Evolutionary conservation across 2,888 invertebrate genomes (phyloP), one percentile per base, ranked within the genome.

Genomic region (Leptinotarsa peninsularis): DNA sequence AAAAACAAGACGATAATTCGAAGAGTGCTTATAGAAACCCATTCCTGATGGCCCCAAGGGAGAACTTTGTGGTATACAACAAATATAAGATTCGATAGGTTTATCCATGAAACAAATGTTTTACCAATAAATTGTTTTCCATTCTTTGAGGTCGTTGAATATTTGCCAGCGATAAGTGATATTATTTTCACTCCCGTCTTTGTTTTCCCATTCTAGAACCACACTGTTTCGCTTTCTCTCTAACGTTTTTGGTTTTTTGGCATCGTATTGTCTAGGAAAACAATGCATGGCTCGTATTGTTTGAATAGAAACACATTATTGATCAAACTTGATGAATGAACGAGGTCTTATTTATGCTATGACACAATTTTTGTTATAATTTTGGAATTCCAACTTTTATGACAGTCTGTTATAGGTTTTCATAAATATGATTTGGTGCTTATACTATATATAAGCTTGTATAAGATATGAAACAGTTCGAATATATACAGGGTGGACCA

Each of bases 101-200:
- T 7, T 33, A 33, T 33, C 33, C 21, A 14, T 18, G 49, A 58
- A 27, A 17, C 50, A 23, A 68, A 49, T 69, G 10, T 4, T n/a
- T 78, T 81, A 85, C 86, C 84, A 82, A 72, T 85, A 86, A 33
- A 84, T 70, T 13, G 81, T 80, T 76, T 77, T 80, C 86, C 86
- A 86, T 60, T 83, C 81, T 67, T 82, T 81, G 18, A 82, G 70
- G n/a, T 79, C 76, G 66, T 81, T 79, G 66, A 80, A 76, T 33
- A 85, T 81, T 76, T 84, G 83, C 69, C 86, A 23, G 17, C 58
- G 58, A 70, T 58, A 78, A 49, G 56, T 73, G n/a, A 15, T 50
- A 18, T 72, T 77, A 60, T 75, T 83, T 33, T 73, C 66, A 58
- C 23, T 68, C 17, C 56, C 27, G 77, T 79, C 81, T 50, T 82